Conservation (phyloP, 2,797 vertebrate species). For the Pipistrellus pipistrellus region DNA sequence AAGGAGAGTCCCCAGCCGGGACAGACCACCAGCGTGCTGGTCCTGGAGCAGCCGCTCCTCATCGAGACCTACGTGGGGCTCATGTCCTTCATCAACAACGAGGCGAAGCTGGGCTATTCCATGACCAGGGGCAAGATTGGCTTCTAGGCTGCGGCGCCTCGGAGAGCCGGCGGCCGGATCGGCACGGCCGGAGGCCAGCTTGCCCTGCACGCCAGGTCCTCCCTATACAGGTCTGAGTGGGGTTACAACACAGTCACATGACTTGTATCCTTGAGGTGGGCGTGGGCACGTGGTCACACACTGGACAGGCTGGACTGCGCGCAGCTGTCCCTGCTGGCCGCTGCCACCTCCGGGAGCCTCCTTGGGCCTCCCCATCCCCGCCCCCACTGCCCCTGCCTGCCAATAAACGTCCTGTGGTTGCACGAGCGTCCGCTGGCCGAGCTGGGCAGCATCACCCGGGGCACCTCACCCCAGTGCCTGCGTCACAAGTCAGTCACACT, state of each 20-base stretch:
- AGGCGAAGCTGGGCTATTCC: slow-evolving; percentile 97
- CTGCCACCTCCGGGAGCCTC: not conserved
- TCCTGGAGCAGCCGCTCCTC: slow-evolving; percentile 95
- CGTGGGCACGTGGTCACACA: not conserved
- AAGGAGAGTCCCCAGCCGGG: slow-evolving; percentile 93
- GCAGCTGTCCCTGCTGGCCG: not conserved
- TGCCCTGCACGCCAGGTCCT: not conserved
- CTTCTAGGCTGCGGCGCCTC: slow-evolving; percentile 88
- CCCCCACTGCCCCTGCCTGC: not conserved
- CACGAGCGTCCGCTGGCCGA: rapidly evolving
- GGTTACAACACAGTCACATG: not conserved
- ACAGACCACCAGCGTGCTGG: slow-evolving; percentile 91
- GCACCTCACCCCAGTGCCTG: not conserved
- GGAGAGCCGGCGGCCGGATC: not conserved
- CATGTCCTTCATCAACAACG: slow-evolving; percentile 99
- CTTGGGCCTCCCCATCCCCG: not conserved
- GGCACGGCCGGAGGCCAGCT: not conserved
- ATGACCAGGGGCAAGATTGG: slow-evolving; percentile 98
- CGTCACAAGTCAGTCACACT: not conserved
- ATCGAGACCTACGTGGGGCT: slow-evolving; percentile 98
- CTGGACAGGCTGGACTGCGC: not conserved
- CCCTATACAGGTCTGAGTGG: not conserved
- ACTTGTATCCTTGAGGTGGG: not conserved
- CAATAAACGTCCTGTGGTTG: not conserved
- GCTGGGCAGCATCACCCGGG: rapidly evolving